Percentiles rank a stretch among this genome's conserved stretches.
Evolutionary conservation across 1,140 invertebrate genomes (phyloP).

Genomic region (Panagrolaimus sp.): DNA sequence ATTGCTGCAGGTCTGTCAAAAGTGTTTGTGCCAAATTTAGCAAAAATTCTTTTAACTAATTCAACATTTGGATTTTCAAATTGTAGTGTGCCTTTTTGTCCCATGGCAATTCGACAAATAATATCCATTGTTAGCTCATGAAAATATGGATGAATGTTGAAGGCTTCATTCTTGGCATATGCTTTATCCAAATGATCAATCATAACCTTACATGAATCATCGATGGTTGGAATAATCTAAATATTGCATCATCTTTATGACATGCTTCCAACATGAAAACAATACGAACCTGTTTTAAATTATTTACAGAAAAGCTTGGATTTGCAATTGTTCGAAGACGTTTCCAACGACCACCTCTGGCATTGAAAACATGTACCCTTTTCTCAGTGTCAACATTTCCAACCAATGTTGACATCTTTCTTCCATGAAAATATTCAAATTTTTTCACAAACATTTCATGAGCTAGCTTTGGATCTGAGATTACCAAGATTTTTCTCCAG

Average conservation of each 20-base stretch:
- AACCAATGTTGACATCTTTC: conserved; percentile 53
- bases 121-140: conserved; percentile 50
- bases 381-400: conserved; percentile 30
- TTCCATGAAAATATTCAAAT: conserved; percentile 60
- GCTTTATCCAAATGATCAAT: conserved; percentile 2
- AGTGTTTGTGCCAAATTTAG: not conserved
- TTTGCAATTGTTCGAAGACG: conserved; percentile 58
- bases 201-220: conserved; percentile 43
- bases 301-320: not conserved
- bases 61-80: conserved; percentile 32
- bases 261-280: too few relatives aligned
- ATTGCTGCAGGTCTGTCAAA: not conserved
- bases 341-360: conserved; percentile 58
- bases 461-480: conserved; percentile 58
- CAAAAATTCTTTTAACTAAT: conserved; percentile 11
- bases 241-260: too few relatives aligned
- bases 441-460: conserved; percentile 61
- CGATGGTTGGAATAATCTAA: conserved; percentile 49
- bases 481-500: conserved; percentile 58
- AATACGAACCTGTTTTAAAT: not conserved
- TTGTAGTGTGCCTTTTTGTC: conserved; percentile 39
- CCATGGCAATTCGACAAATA: conserved; percentile 42
- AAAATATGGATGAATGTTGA: conserved; percentile 40
- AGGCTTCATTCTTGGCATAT: not conserved
- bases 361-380: conserved; percentile 41